A percentile compares a stretch with the other conserved stretches of the same genome.
Evolutionary conservation across 2,888 invertebrate species (phyloP).

Genomic region (Parapristionchus giblindavisi): DNA sequence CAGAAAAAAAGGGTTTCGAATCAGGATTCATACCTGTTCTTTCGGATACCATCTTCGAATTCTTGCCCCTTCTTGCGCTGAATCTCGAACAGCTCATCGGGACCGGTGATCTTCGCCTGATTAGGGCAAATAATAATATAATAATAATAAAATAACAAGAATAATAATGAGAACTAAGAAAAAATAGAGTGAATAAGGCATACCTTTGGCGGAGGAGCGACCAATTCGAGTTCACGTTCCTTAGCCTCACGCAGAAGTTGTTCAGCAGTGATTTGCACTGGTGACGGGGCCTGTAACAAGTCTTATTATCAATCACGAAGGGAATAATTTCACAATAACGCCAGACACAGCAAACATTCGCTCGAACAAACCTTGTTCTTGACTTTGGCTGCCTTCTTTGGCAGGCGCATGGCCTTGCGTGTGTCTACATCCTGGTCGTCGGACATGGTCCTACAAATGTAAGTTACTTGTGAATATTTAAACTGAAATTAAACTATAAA

Average conservation of each 20-base stretch:
- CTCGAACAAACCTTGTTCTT: conserved; percentile 64
- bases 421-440: conserved; percentile 53
- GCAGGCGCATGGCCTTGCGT: conserved; percentile 61
- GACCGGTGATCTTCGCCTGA: conserved; percentile 52
- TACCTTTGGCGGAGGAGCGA: conserved; percentile 79
- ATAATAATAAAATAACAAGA: not conserved
- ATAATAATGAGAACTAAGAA: not conserved
- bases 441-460: too few relatives aligned
- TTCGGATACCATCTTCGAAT: conserved; percentile 96
- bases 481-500: too few relatives aligned
- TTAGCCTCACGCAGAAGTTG: conserved; percentile 97
- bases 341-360: too few relatives aligned
- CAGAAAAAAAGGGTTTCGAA: too few relatives aligned
- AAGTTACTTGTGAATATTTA: too few relatives aligned
- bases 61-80: conserved; percentile 91
- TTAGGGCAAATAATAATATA: not conserved
- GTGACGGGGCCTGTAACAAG: conserved; percentile 82
- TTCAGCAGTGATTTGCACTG: conserved; percentile 98
- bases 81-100: conserved; percentile 82
- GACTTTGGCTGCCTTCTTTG: conserved; percentile 68
- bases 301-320: not conserved
- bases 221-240: conserved; percentile 94
- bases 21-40: conserved; percentile 84
- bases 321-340: too few relatives aligned
- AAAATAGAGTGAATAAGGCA: not conserved